These are phyloP conservation scores for Caenorhabditis briggsae DNA, from an alignment of 1,140 invertebrate species.

Conservation along the genomic window DNA sequence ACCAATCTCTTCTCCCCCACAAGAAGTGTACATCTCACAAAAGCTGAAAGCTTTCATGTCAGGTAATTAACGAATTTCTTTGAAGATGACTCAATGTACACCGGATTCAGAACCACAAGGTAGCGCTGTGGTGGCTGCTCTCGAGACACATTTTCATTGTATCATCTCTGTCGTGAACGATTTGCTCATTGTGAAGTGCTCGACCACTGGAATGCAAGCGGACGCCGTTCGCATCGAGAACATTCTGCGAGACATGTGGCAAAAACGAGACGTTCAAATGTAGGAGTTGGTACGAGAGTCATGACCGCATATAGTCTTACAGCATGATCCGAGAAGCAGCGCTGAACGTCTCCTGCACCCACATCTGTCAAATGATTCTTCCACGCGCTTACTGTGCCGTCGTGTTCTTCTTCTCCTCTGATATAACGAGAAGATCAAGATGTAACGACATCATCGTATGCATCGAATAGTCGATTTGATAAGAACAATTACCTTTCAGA, in stretches of 20 bases:
- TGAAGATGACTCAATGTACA: too few relatives aligned
- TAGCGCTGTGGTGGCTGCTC: conserved; percentile 14
- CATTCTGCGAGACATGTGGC: conserved; percentile 7
- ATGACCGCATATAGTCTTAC: not conserved
- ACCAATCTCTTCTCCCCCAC: not conserved
- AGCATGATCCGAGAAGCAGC: conserved; percentile 35
- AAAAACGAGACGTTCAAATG: conserved; percentile 19
- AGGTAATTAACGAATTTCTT: not conserved
- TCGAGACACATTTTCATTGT: conserved; percentile 28
- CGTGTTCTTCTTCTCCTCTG: conserved; percentile 27
- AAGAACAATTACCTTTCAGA: not conserved
- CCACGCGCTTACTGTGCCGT: conserved; percentile 41
- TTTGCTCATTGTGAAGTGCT: not conserved
- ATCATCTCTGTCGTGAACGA: conserved; percentile 1
- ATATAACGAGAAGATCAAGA: not conserved
- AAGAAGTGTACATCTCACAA: conserved; percentile 14
- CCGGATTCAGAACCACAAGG: conserved; percentile 20
- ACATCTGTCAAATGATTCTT: not conserved
- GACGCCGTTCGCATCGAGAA: conserved; percentile 25
- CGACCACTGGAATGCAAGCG: not conserved
- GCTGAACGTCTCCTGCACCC: conserved; percentile 1
- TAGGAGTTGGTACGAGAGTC: not conserved
- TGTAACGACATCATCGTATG: conserved; percentile 32
- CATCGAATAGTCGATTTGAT: too few relatives aligned
- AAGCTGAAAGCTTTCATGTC: conserved; percentile 31